Evolutionary conservation across 2,113 vertebrate genomes (phyloP), one percentile per base, ranked within the genome.

Genomic region (Phalacrocorax carbo): DNA sequence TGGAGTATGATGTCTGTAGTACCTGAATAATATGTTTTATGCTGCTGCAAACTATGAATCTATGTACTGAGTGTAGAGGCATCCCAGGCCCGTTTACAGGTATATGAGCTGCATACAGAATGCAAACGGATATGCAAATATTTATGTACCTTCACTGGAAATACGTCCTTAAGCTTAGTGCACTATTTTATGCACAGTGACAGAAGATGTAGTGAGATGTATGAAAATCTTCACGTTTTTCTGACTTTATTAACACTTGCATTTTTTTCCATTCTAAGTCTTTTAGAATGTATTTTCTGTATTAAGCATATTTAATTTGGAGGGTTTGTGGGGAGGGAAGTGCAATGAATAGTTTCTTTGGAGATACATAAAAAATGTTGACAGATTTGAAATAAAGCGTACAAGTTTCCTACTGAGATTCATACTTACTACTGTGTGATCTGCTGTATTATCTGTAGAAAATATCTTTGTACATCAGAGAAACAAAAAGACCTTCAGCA

Each of bases 401-500:
- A 23, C 22, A 57, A 25, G 73, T 82, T 76, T 89, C 83, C 89
- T 94, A 20, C 44, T 76, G 77, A 89, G 86, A 80, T 62, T 89
- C 81, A 49, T 84, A 29, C 78, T 91, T 86, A 61, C 40, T 82
- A 32, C 57, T 82, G 14, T 62, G 81, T 62, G 88, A 54, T 88
- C 65, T 93, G 68, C 60, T 91, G 23, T 72, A n/a, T 80, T 95
- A 58, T 86, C 61, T 87, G n/a, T 42, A 60, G 91, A 90, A 70
- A 95, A 94, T 66, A 62, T 82, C 66, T 90, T 57, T 83, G 82
- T 82, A 51, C 65, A 62, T 89, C 78, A 94, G 81, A 95, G 70
- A 77, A 96, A 82, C 73, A 89, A 82, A 70, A 95, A 94, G 78
- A 88, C 75, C 78, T 94, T 96, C 86, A 93, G 86, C 89, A 87